phyloP scores from a whole-genome alignment of 2,113 vertebrate genomes.

The Illadopsis cleaveri region DNA sequence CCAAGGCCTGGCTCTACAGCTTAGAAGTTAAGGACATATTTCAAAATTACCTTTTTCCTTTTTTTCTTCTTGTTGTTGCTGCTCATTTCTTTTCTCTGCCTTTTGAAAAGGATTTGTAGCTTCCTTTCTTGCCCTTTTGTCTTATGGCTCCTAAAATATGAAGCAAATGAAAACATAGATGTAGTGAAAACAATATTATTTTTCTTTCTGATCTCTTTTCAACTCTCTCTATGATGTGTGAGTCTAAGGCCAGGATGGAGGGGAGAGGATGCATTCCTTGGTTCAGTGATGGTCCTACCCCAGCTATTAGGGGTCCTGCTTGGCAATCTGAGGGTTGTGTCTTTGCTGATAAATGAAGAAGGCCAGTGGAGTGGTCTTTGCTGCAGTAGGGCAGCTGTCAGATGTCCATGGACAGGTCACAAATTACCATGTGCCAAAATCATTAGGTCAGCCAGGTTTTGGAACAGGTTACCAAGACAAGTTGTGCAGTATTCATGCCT shows the following conservation, averaged over 20 bases:
- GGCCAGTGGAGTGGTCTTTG: not conserved
- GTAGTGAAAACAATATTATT: constrained; percentile 29
- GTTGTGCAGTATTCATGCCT: not conserved
- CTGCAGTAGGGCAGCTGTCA: not conserved
- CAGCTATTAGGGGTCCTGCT: not conserved
- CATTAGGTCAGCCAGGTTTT: not conserved
- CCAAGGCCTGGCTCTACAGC: not conserved
- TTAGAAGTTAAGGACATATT: constrained; percentile 56
- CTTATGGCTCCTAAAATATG: constrained; percentile 44
- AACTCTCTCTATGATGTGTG: not conserved
- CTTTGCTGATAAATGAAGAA: not conserved
- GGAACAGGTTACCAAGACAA: not conserved
- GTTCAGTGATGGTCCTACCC: not conserved
- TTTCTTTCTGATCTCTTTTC: constrained; percentile 30
- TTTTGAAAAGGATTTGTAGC: constrained; percentile 49
- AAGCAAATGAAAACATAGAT: constrained; percentile 45
- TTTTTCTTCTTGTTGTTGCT: not conserved
- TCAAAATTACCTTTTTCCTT: constrained; percentile 41
- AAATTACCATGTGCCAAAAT: not conserved
- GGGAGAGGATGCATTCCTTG: not conserved
- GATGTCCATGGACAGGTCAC: not conserved
- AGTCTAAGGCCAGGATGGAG: not conserved
- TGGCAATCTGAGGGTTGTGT: not conserved
- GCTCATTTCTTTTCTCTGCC: constrained; percentile 8
- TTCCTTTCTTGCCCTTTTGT: constrained; percentile 49